A percentile compares a stretch with the other conserved stretches of the same genome.
Conservation (phyloP, 2,113 vertebrate species). For the Trogon surrucura region DNA sequence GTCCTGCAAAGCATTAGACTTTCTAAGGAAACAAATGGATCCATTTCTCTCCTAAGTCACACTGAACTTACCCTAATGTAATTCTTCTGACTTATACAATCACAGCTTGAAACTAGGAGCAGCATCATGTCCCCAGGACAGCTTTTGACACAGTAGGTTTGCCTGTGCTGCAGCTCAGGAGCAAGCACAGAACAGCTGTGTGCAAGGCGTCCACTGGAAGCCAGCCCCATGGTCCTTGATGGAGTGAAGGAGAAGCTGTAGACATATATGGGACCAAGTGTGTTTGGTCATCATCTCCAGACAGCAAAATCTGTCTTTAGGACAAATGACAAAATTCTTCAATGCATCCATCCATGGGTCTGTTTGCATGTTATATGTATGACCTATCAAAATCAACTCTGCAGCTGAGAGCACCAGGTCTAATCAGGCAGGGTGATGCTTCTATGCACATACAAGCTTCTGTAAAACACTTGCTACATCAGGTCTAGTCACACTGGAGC, state of each 20-base stretch:
- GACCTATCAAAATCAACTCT: neutral
- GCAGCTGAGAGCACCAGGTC: neutral
- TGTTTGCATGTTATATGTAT: accelerated
- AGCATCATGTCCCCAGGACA: neutral
- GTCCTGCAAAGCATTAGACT: neutral
- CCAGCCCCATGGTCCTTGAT: accelerated
- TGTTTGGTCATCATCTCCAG: neutral
- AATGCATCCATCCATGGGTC: accelerated
- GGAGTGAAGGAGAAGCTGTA: neutral
- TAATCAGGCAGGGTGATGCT: neutral
- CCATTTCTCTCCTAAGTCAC: neutral
- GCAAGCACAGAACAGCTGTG: neutral
- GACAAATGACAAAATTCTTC: neutral
- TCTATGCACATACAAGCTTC: neutral
- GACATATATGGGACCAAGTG: accelerated
- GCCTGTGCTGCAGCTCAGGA: neutral
- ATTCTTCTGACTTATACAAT: neutral
- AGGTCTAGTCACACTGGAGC: neutral
- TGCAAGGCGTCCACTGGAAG: neutral
- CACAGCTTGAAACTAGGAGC: neutral
- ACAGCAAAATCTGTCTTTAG: neutral
- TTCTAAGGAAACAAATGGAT: neutral
- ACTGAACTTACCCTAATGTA: neutral
- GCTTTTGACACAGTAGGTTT: neutral
- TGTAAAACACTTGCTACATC: neutral